Evolutionary conservation across 2,113 vertebrate genomes (phyloP), one percentile per base, ranked within the genome.

Genomic region (Oncorhynchus keta): DNA sequence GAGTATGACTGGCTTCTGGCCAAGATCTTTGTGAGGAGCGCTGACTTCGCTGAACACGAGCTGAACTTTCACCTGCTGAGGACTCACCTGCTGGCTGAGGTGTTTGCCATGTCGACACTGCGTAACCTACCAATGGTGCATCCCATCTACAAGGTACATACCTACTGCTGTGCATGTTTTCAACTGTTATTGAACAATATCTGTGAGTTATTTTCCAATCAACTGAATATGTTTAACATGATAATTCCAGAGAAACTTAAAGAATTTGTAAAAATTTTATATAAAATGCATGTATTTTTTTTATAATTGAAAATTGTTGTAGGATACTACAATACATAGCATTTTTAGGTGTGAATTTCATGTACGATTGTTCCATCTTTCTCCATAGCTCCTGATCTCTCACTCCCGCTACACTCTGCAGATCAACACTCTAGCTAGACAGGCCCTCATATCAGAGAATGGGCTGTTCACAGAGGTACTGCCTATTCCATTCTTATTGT

Each of bases 21-120:
- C 20, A 93, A 93, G 79, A 76, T 64, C 12, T 93, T 89, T 85
- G 89, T 91, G 69, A 82, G 88, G 45, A 89, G 65, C 74, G 79
- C 92, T 3, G 89, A 92, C 39, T 91, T 91, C 51, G 82, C 84
- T 0, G 57, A 91, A 2, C 91, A 92, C 7, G 62, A 93, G 79
- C 80, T 93, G 20, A 80, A 85, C 2, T 79, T 80, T 22, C 92
- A 93, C 35, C 70, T 92, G 79, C 83, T 91, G 26, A 83, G 82
- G 26, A 91, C 89, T 2, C 92, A 93, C 39, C 76, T 93, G n/a
- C 26, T 93, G 72, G 84, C 86, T 14, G 92, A 93, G 11, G 88
- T 87, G 49, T 88, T 93, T 0, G 81, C 89, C 22, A 70, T 93
- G 0, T 86, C 91, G 57, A 88, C 88, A 45, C 82, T 91, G 80